Base-by-base conservation (phyloP, 2,888 invertebrate species). In the Orthosia cruda region DNA sequence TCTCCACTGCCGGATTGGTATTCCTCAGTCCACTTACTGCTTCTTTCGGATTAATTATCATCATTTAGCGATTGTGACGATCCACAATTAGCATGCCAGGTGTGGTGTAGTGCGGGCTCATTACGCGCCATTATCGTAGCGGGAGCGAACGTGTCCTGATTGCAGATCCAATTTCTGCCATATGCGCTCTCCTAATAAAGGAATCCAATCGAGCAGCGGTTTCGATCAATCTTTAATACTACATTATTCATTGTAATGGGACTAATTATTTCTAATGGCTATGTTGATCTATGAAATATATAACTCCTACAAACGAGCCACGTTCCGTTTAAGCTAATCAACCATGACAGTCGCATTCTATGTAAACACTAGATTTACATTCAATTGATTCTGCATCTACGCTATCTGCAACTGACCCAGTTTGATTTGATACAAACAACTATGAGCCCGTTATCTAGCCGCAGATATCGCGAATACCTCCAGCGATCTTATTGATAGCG, bases 61-160 rank as follows among this genome's bases (percentile, higher is more conserved):
- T 88, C 88, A 87, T 90, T 93, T 90, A 90, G 83, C 83, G 87
- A 85, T 85, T 85, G 90, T 91, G 91, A 87, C 88, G 85, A 87
- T 88, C 78, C 85, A 83, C 88, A 90, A 92, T 94, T 93, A 93
- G 89, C 91, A 95, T 95, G 93, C 94, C 89, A 89, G 91, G 89
- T 92, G 92, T 86, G 86, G 86, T 87, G 89, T 85, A 86, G 84
- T 85, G 89, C 81, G 89, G 89, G 89, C 92, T 94, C 93, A 94
- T 95, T 95, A 95, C 89, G 79, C 90, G 80, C 93, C 93, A 94
- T 95, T 94, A 95, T 92, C 89, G 89, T 90, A 89, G 89, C 88
- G 87, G 89, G 91, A 92, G 88, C 92, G 90, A 83, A 93, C 95
- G 94, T 95, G 96, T 88, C 81, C 87, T 81, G 95, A 89, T 90